These are phyloP conservation scores for Enteromius thamalakanensis DNA, from an alignment of 2,797 vertebrate genomes.

Conservation along the genomic window DNA sequence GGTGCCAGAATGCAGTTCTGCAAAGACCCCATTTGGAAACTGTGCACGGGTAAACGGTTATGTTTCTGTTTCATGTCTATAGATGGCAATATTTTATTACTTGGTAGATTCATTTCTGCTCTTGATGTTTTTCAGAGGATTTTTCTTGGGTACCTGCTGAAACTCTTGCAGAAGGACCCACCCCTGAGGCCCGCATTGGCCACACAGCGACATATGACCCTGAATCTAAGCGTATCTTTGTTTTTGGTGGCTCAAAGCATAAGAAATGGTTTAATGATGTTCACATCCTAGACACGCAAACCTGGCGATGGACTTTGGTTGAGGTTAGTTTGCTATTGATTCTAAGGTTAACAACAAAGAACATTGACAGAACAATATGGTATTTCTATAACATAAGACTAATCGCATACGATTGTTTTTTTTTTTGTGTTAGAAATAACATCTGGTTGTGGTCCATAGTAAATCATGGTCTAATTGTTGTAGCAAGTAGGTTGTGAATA, in stretches of 20 bases:
- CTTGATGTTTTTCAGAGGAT: conserved; percentile 70
- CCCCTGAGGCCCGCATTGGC: conserved; percentile 80
- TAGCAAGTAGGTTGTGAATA: neutral
- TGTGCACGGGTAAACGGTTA: conserved; percentile 76
- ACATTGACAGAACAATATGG: neutral
- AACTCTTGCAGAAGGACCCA: conserved; percentile 77
- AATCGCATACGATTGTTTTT: neutral
- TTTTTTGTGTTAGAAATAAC: neutral
- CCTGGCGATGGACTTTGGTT: conserved; percentile 81
- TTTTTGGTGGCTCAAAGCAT: conserved; percentile 83
- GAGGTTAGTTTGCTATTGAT: conserved; percentile 68
- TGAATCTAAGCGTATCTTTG: conserved; percentile 76
- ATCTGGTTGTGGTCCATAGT: neutral
- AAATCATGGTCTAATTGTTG: neutral
- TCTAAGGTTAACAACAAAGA: neutral
- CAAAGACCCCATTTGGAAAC: conserved; percentile 88
- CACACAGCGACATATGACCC: conserved; percentile 80
- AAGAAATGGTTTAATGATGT: conserved; percentile 82
- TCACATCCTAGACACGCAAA: conserved; percentile 82
- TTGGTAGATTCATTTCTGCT: neutral
- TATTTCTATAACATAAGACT: neutral
- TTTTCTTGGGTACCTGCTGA: conserved; percentile 78
- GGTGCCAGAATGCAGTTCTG: conserved; percentile 82
- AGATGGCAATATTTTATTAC: neutral
- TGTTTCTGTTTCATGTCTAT: neutral